Evolutionary conservation across 2,113 vertebrate species (phyloP).

Genomic region (Diadophis punctatus): DNA sequence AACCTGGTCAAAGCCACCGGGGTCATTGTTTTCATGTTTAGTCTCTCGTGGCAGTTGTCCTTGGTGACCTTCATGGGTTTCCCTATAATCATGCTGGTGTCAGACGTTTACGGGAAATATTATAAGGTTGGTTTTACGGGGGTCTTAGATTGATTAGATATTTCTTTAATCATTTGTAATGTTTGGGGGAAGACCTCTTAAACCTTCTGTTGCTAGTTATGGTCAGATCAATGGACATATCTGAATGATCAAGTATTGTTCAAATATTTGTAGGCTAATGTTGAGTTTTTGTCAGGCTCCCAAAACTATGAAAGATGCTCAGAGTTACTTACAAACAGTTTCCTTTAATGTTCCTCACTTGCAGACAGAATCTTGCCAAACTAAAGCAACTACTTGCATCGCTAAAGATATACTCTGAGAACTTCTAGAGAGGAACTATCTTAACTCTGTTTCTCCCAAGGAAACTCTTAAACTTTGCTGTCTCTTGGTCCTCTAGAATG

Average conservation of each 20-base stretch:
- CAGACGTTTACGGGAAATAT: slow-evolving; percentile 87
- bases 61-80: slow-evolving; percentile 91
- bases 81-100: slow-evolving; percentile 88
- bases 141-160: neutral
- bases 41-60: slow-evolving; percentile 91
- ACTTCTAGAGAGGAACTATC: neutral
- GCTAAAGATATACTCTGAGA: neutral
- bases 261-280: neutral
- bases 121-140: slow-evolving; percentile 78
- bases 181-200: neutral
- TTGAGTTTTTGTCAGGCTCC: neutral
- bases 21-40: slow-evolving; percentile 89
- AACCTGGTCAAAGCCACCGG: slow-evolving; percentile 82
- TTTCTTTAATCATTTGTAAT: neutral
- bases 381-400: neutral
- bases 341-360: neutral
- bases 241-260: neutral
- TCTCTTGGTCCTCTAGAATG: neutral
- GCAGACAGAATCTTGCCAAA: neutral
- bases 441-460: neutral
- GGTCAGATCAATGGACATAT: neutral
- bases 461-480: neutral
- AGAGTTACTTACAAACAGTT: neutral
- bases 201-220: neutral
- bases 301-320: neutral